Base-by-base conservation (phyloP, 2,888 invertebrate genomes). In the Andricus curvator region DNA sequence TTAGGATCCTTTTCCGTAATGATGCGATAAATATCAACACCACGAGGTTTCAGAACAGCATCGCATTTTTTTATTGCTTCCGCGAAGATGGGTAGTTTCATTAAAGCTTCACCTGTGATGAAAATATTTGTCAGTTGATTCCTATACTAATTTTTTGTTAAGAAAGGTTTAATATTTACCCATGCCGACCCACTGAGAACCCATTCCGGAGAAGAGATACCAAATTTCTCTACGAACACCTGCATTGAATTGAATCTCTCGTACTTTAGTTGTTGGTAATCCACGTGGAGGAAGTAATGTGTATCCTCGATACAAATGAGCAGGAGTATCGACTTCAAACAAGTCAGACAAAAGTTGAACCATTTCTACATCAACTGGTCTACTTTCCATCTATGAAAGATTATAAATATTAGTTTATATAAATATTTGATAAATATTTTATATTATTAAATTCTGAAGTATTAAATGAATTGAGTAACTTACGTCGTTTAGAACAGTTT, bases 221-320 rank as follows among this genome's bases (percentile, higher is more conserved):
- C 98, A 98, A 6, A 98, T 94, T 6, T 97, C 96, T 1, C 96
- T 94, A 64, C 94, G 94, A 0, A 94, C 93, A 0, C 95, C 95
- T 0, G 95, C 94, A 90, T 94, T 95, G 90, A 95, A 95, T 85
- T 95, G 94, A 44, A 94, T 91, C 64, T 95, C 94, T 17, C 56
- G 51, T 13, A n/a, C n/a, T 74, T 56, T 56, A 0, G 41, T 29
- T 0, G 93, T 90, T 4, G 93, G 89, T 11, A 82, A 48, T 1
- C 83, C 82, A 6, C 81, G 84, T 22, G 88, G 83, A 91, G 94
- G 93, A 13, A 94, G 85, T 8, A 98, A 90, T 0, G 95, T 94
- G 90, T 94, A 98, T 29, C 98, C 98, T 84, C 98, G 94, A 88
- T 95, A 97, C 3, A 96, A 95, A 88, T 97, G 96, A 0, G 96